These are phyloP conservation scores for Tringa solitaria DNA, from an alignment of 2,113 vertebrate species.

Conservation along the genomic window DNA sequence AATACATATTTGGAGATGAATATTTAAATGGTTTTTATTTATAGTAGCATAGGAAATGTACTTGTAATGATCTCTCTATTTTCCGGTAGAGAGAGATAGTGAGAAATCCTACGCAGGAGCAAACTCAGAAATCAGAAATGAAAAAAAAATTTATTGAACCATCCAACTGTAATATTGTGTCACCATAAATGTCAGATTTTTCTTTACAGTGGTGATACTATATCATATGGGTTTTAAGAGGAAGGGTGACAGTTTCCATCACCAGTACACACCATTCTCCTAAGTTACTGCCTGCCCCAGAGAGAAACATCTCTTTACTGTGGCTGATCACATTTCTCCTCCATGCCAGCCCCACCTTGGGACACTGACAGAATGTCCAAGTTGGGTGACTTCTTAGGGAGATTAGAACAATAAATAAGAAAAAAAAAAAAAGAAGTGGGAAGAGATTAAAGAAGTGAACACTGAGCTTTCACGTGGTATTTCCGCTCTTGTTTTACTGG, in stretches of 20 bases:
- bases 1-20: background rate
- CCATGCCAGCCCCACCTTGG: background rate
- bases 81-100: background rate
- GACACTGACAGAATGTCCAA: background rate
- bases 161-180: background rate
- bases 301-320: background rate
- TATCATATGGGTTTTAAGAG: background rate
- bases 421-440: background rate
- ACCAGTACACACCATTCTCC: background rate
- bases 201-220: background rate
- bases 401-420: background rate
- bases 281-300: background rate
- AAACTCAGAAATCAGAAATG: background rate
- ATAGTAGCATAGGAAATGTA: background rate
- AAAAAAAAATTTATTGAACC: background rate
- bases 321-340: background rate
- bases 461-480: background rate
- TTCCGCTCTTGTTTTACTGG: background rate
- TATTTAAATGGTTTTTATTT: slow-evolving; percentile 19
- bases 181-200: background rate
- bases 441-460: background rate
- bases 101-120: background rate
- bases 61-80: background rate
- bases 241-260: background rate
- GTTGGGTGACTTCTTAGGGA: background rate